Conservation (phyloP, 2,888 invertebrate genomes). For the Auanema sp. region DNA sequence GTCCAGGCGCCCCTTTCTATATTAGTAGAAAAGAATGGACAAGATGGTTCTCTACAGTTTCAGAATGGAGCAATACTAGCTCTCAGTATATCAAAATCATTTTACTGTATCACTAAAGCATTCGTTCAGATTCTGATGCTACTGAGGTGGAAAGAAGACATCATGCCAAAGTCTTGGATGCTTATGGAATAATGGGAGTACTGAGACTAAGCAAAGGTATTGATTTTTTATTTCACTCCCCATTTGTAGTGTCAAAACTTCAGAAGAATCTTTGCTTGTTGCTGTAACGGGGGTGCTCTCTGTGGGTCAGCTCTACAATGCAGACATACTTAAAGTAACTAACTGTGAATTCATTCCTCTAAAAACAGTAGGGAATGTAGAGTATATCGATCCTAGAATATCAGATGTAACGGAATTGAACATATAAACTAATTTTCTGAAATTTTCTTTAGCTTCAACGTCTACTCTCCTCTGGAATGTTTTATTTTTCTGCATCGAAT, state of each 20-base stretch:
- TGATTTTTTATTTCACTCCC: neutral
- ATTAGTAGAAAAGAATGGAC: slow-evolving; percentile 48
- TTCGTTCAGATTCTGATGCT: slow-evolving; percentile 76
- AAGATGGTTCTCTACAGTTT: slow-evolving; percentile 49
- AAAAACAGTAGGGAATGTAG: slow-evolving; percentile 36
- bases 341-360: slow-evolving; percentile 58
- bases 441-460: slow-evolving; percentile 71
- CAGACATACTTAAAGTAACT: slow-evolving; percentile 78
- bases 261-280: slow-evolving; percentile 82
- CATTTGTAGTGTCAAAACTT: slow-evolving; percentile 12
- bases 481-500: slow-evolving; percentile 82
- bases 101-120: neutral
- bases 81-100: slow-evolving; percentile 29
- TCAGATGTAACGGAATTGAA: slow-evolving; percentile 39
- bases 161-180: slow-evolving; percentile 88
- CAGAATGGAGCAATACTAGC: slow-evolving; percentile 53
- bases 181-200: slow-evolving; percentile 92
- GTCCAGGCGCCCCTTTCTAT: slow-evolving; percentile 43
- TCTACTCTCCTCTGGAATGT: slow-evolving; percentile 93
- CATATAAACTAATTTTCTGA: neutral
- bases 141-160: slow-evolving; percentile 84
- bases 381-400: slow-evolving; percentile 49
- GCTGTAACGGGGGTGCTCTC: slow-evolving; percentile 93
- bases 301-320: slow-evolving; percentile 89
- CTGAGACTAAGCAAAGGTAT: slow-evolving; percentile 71